These are phyloP conservation scores for Diarsia dahlii DNA, from an alignment of 2,888 invertebrate species.

Conservation along the genomic window DNA sequence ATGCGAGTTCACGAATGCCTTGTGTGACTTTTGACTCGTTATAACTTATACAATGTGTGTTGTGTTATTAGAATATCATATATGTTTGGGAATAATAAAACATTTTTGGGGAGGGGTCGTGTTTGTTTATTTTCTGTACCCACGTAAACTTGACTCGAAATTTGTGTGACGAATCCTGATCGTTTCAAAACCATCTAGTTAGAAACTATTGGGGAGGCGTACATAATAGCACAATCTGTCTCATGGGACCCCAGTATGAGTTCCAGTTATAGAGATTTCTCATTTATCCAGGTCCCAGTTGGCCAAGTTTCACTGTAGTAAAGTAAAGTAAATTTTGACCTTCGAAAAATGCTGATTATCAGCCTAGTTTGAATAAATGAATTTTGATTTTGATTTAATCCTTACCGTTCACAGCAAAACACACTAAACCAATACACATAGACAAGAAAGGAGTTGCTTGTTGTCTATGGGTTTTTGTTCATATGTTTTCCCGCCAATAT, in stretches of 20 bases:
- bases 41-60: conserved; percentile 69
- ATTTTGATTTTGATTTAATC: too few species aligned
- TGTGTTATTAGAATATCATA: conserved; percentile 32
- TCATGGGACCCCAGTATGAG: too few species aligned
- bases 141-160: background rate
- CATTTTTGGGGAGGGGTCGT: background rate
- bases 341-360: too few species aligned
- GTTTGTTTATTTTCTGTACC: conserved; percentile 18
- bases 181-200: conserved; percentile 4
- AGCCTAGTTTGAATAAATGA: too few species aligned
- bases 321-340: too few species aligned
- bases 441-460: background rate
- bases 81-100: conserved; percentile 42
- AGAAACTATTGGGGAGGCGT: background rate
- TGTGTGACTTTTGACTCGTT: conserved; percentile 71
- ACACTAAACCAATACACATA: background rate
- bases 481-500: background rate
- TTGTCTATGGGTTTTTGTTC: background rate
- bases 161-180: conserved; percentile 6
- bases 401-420: background rate
- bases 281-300: too few species aligned
- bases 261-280: too few species aligned
- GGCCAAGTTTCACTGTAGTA: too few species aligned
- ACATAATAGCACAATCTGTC: background rate
- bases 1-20: conserved; percentile 72